A percentile compares a stretch with the other conserved stretches of the same genome.
phyloP scores from a whole-genome alignment of 2,888 invertebrate genomes.

The Dryobota labecula region DNA sequence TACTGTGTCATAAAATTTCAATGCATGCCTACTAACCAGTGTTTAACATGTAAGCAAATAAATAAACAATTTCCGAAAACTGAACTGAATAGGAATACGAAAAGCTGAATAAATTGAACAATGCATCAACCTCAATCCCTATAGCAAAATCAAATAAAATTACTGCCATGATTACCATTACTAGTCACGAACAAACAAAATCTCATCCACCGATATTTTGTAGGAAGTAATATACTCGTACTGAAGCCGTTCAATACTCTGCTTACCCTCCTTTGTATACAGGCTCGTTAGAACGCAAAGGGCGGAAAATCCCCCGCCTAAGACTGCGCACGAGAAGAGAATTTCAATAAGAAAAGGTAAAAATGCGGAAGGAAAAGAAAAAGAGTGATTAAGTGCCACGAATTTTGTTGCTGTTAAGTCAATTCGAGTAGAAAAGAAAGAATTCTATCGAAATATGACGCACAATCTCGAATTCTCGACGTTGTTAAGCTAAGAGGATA shows the following conservation, averaged over 20 bases:
- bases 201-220: slow-evolving; percentile 44
- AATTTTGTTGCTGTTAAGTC: slow-evolving; percentile 1
- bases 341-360: slow-evolving; percentile 71
- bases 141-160: neutral
- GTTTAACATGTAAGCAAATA: no score
- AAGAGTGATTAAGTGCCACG: slow-evolving; percentile 16
- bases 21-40: no score
- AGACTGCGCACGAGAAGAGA: slow-evolving; percentile 62
- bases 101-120: neutral
- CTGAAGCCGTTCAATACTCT: slow-evolving; percentile 69
- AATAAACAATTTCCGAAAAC: neutral
- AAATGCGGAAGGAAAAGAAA: slow-evolving; percentile 36
- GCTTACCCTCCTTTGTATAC: slow-evolving; percentile 49
- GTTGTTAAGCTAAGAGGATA: neutral
- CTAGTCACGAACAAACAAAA: slow-evolving; percentile 25
- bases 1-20: no score
- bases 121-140: neutral
- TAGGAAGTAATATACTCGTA: slow-evolving; percentile 70
- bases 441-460: neutral
- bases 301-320: slow-evolving; percentile 70
- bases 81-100: neutral
- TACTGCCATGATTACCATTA: slow-evolving; percentile 18
- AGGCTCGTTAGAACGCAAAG: slow-evolving; percentile 64
- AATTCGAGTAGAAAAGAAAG: neutral
- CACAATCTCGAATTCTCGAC: no score